These are phyloP conservation scores for Adelosebastes latens DNA, from an alignment of 2,797 vertebrate species.

Conservation along the genomic window DNA sequence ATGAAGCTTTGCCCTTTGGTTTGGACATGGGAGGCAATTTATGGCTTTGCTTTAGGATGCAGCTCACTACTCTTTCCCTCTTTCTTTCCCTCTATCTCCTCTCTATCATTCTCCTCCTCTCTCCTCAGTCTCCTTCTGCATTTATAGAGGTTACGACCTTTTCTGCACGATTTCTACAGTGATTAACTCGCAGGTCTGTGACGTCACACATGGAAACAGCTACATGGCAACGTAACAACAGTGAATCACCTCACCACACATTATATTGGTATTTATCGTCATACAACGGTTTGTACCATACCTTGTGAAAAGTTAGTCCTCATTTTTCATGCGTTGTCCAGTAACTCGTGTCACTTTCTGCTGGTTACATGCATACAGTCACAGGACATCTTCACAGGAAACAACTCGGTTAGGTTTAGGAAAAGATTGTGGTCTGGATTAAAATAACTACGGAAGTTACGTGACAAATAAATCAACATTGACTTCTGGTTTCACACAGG, in stretches of 20 bases:
- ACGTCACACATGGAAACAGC: background rate
- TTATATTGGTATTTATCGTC: background rate
- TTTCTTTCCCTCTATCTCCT: background rate
- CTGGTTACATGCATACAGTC: too few species aligned
- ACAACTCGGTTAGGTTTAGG: too few species aligned
- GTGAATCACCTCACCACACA: background rate
- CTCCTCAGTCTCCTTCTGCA: background rate
- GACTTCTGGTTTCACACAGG: too few species aligned
- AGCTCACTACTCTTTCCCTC: constrained; percentile 8
- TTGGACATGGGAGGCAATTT: constrained; percentile 30
- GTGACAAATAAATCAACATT: too few species aligned
- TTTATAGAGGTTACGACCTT: background rate
- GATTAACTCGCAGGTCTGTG: background rate
- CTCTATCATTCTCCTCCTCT: background rate
- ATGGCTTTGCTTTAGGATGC: constrained; percentile 46
- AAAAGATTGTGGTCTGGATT: too few species aligned
- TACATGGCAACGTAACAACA: background rate
- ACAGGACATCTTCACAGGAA: too few species aligned
- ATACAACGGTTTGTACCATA: accelerated
- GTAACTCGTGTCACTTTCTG: too few species aligned
- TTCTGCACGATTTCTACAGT: background rate
- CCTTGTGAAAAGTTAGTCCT: too few species aligned
- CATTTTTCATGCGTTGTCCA: too few species aligned
- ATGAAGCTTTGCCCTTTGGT: constrained; percentile 24
- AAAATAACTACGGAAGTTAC: too few species aligned